Percentiles rank a stretch among this genome's conserved stretches.
phyloP scores from a whole-genome alignment of 2,797 vertebrate species.

The Cygnus olor region DNA sequence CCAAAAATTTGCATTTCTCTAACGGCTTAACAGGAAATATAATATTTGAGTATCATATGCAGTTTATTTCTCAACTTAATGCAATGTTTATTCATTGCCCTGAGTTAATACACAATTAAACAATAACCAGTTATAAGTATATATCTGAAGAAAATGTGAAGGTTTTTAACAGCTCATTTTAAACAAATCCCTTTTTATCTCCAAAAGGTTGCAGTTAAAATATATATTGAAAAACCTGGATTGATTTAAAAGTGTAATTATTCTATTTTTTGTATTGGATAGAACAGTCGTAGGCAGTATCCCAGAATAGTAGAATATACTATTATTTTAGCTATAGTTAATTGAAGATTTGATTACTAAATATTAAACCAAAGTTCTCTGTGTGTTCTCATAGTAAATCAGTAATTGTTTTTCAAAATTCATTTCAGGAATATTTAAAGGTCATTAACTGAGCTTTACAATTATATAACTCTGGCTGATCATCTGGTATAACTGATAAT shows the following conservation, averaged over 20 bases:
- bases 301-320: background rate
- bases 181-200: background rate
- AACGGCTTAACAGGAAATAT: background rate
- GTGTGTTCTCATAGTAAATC: background rate
- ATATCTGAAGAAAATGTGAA: background rate
- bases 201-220: background rate
- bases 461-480: background rate
- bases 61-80: background rate
- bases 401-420: background rate
- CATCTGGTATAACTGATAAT: background rate
- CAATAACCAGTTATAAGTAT: background rate
- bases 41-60: background rate
- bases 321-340: background rate
- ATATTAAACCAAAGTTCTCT: background rate
- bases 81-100: background rate
- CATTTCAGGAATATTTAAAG: background rate
- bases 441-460: background rate
- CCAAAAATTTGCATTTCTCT: background rate
- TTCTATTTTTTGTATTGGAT: background rate
- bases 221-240: background rate
- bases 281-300: background rate
- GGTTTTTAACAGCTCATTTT: background rate
- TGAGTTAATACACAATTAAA: background rate
- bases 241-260: background rate
- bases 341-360: background rate